A percentile compares a stretch with the other conserved stretches of the same genome.
These are phyloP conservation scores for Zaprionus bogoriensis DNA, from an alignment of 2,888 invertebrate species.

Conservation along the genomic window DNA sequence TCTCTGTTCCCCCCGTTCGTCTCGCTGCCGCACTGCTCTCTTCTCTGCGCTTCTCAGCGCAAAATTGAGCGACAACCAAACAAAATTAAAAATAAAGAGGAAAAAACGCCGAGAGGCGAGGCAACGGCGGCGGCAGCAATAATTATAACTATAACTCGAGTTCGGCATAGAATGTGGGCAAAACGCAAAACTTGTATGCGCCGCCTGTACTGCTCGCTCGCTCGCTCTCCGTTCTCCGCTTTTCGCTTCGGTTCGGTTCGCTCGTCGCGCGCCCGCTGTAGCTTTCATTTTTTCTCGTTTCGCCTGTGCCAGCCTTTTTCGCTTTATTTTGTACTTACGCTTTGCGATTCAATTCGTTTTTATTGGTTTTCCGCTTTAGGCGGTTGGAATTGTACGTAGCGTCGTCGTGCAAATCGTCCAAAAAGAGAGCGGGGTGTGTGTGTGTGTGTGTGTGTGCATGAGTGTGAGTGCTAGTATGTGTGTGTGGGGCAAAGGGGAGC, in stretches of 20 bases:
- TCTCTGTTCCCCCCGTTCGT: slow-evolving; percentile 18
- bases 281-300: slow-evolving; percentile 75
- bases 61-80: slow-evolving; percentile 64
- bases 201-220: slow-evolving; percentile 70
- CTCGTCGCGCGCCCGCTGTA: slow-evolving; percentile 53
- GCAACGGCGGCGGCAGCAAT: slow-evolving; percentile 57
- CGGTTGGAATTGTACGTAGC: slow-evolving; percentile 75
- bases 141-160: slow-evolving; percentile 78
- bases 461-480: too few relatives aligned
- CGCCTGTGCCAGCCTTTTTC: slow-evolving; percentile 63
- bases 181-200: slow-evolving; percentile 74
- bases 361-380: slow-evolving; percentile 80
- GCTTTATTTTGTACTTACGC: slow-evolving; percentile 78
- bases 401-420: slow-evolving; percentile 62
- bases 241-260: slow-evolving; percentile 27
- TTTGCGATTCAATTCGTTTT: slow-evolving; percentile 78
- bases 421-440: slow-evolving; percentile 18
- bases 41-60: slow-evolving; percentile 28
- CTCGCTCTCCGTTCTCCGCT: slow-evolving; percentile 8
- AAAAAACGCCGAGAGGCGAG: slow-evolving; percentile 54
- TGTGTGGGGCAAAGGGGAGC: slow-evolving; percentile 46
- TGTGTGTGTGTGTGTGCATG: slow-evolving; percentile 6
- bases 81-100: slow-evolving; percentile 77
- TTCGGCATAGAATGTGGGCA: slow-evolving; percentile 67
- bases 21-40: slow-evolving; percentile 15